A percentile compares a stretch with the other conserved stretches of the same genome.
Evolutionary conservation across 1,140 invertebrate genomes (phyloP).

Genomic region (Brachionus plicatilis): DNA sequence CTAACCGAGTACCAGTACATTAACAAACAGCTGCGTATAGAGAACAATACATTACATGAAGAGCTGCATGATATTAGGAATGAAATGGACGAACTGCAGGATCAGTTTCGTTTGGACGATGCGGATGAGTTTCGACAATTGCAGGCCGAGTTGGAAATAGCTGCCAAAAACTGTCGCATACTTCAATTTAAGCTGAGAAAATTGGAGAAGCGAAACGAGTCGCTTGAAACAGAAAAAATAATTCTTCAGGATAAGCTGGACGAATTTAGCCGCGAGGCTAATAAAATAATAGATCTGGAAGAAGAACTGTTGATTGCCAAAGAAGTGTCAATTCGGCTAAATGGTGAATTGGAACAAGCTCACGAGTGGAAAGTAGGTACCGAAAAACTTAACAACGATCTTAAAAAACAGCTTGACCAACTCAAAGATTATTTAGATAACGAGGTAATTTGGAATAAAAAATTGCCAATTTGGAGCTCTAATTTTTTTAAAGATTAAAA

Average conservation of each 20-base stretch:
- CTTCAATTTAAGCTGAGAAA: constrained; percentile 96
- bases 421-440: constrained; percentile 37
- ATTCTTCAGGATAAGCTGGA: constrained; percentile 34
- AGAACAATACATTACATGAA: constrained; percentile 31
- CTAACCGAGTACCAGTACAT: background rate
- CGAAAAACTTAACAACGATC: constrained; percentile 18
- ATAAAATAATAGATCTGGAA: constrained; percentile 36
- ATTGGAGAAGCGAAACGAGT: constrained; percentile 80
- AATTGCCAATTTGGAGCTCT: background rate
- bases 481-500: constrained; percentile 27
- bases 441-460: background rate
- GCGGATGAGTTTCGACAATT: constrained; percentile 87
- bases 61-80: constrained; percentile 55
- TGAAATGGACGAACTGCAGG: constrained; percentile 96
- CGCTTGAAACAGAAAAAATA: constrained; percentile 72
- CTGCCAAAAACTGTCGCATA: constrained; percentile 92
- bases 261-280: constrained; percentile 25
- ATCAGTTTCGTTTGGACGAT: constrained; percentile 88
- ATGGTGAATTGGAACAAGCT: constrained; percentile 35
- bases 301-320: constrained; percentile 41
- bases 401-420: constrained; percentile 28
- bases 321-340: constrained; percentile 38
- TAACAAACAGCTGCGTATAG: constrained; percentile 10
- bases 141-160: constrained; percentile 53
- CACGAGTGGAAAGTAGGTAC: constrained; percentile 13